Evolutionary conservation across 2,888 invertebrate genomes (phyloP).

Genomic region (Drosophila lutescens): DNA sequence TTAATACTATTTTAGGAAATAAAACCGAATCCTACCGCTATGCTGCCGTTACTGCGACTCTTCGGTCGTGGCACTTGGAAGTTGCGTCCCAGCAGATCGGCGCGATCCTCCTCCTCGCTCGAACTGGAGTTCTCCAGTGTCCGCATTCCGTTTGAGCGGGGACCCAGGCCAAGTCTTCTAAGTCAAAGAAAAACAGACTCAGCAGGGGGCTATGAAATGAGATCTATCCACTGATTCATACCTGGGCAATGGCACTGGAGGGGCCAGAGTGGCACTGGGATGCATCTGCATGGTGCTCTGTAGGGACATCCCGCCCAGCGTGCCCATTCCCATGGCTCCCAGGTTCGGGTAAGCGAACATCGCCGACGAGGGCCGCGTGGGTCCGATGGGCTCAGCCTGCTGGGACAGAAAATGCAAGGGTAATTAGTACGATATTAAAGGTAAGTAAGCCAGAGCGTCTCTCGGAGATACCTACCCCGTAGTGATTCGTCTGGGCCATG

Average conservation of each 20-base stretch:
- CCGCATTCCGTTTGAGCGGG: slow-evolving; percentile 85
- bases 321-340: slow-evolving; percentile 83
- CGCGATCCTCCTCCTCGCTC: slow-evolving; percentile 89
- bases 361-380: slow-evolving; percentile 92
- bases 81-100: slow-evolving; percentile 89
- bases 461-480: slow-evolving; percentile 88
- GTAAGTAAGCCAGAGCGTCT: neutral
- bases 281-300: slow-evolving; percentile 84
- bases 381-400: slow-evolving; percentile 89
- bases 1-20: too few relatives aligned
- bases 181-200: slow-evolving; percentile 23
- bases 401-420: slow-evolving; percentile 3
- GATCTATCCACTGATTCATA: slow-evolving; percentile 67
- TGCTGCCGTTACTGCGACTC: slow-evolving; percentile 89
- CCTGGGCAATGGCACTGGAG: slow-evolving; percentile 91
- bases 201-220: neutral
- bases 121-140: slow-evolving; percentile 86
- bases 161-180: slow-evolving; percentile 82
- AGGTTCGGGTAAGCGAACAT: slow-evolving; percentile 92
- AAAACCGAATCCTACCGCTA: slow-evolving; percentile 75
- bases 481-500: slow-evolving; percentile 93
- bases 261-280: slow-evolving; percentile 85
- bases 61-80: slow-evolving; percentile 93
- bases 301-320: slow-evolving; percentile 85
- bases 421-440: slow-evolving; percentile 1